Conservation (phyloP, 2,888 invertebrate genomes). For the Spilarctia lutea region DNA sequence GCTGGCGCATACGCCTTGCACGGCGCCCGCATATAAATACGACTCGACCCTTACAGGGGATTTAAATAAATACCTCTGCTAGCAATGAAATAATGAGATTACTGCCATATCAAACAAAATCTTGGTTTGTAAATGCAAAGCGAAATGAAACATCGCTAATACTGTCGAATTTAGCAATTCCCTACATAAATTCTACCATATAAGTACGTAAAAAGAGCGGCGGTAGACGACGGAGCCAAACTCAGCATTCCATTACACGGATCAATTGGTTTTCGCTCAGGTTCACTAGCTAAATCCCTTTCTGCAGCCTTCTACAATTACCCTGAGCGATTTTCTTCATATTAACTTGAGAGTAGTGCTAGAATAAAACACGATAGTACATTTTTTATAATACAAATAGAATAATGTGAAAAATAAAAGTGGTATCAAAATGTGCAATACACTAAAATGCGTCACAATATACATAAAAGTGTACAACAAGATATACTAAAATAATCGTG, state of each 20-base stretch:
- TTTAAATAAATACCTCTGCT: slow-evolving; percentile 58
- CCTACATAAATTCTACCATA: slow-evolving; percentile 45
- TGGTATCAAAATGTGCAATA: slow-evolving; percentile 74
- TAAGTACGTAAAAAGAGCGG: slow-evolving; percentile 58
- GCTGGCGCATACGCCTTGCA: slow-evolving; percentile 71
- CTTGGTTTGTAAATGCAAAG: slow-evolving; percentile 14
- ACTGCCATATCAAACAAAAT: slow-evolving; percentile 46
- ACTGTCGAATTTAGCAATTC: slow-evolving; percentile 34
- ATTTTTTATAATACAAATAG: slow-evolving; percentile 31
- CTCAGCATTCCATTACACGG: slow-evolving; percentile 81
- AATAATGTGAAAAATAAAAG: slow-evolving; percentile 45
- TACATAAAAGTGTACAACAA: slow-evolving; percentile 63
- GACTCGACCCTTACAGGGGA: slow-evolving; percentile 62
- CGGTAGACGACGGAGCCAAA: slow-evolving; percentile 62
- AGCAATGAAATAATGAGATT: slow-evolving; percentile 55
- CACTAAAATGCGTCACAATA: slow-evolving; percentile 73
- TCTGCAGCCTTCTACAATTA: slow-evolving; percentile 69
- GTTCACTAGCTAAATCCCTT: slow-evolving; percentile 73
- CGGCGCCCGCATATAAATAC: slow-evolving; percentile 74
- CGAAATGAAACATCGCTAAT: slow-evolving; percentile 37
- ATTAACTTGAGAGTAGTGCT: slow-evolving; percentile 43
- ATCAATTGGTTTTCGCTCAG: slow-evolving; percentile 75
- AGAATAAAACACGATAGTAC: slow-evolving; percentile 42
- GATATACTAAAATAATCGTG: slow-evolving; percentile 74
- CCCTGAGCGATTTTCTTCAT: slow-evolving; percentile 60